Conservation (phyloP, 2,113 vertebrate genomes). For the Morone chrysops region DNA sequence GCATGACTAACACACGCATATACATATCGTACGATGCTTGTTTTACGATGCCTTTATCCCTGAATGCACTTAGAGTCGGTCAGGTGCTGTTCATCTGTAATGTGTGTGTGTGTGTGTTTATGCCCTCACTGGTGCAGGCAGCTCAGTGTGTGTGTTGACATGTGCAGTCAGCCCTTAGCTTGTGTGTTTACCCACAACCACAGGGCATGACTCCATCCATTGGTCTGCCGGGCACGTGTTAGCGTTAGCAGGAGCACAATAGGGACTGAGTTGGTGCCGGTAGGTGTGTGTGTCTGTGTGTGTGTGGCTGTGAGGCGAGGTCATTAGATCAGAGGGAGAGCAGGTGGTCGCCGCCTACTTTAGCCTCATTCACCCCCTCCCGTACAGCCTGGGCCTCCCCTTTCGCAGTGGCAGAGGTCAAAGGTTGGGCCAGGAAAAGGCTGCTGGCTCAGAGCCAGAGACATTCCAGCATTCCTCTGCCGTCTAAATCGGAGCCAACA, state of each 20-base stretch:
- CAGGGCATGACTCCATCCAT: slow-evolving; percentile 53
- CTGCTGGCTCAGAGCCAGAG: slow-evolving; percentile 62
- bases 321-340: slow-evolving; percentile 73
- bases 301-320: slow-evolving; percentile 40
- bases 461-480: slow-evolving; percentile 77
- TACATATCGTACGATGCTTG: neutral
- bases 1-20: neutral
- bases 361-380: slow-evolving; percentile 10
- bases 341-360: slow-evolving; percentile 70
- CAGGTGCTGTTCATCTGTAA: slow-evolving; percentile 7
- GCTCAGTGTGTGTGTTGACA: slow-evolving; percentile 68
- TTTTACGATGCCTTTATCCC: slow-evolving; percentile 29
- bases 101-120: slow-evolving; percentile 44
- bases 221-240: slow-evolving; percentile 1
- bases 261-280: neutral
- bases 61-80: slow-evolving; percentile 2
- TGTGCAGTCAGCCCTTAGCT: slow-evolving; percentile 60
- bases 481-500: slow-evolving; percentile 69
- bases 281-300: slow-evolving; percentile 24
- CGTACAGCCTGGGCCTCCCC: neutral
- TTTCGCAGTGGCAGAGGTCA: slow-evolving; percentile 60
- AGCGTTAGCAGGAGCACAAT: neutral
- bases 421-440: slow-evolving; percentile 74
- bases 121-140: slow-evolving; percentile 15
- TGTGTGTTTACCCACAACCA: slow-evolving; percentile 66